Base-by-base conservation (phyloP, 2,113 vertebrate species). In the Petrocephalus zakoni region DNA sequence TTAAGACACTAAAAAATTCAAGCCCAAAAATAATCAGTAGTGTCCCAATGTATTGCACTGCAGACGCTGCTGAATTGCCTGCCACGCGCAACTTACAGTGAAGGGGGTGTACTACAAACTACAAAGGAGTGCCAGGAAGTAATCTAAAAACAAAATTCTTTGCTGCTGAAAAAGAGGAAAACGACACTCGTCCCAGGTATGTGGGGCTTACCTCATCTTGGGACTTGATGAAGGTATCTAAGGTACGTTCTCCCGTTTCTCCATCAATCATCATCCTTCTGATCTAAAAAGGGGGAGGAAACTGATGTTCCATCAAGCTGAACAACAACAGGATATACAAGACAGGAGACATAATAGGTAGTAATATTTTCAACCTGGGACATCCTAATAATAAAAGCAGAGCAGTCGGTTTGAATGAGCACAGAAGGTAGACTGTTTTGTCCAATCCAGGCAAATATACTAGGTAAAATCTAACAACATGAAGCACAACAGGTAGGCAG, bases 211-310 rank as follows among this genome's bases (percentile, higher is more conserved):
- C 98, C 97, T 99, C 98, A 95, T 99, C 98, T 89, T 98, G 97
- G 92, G 97, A 98, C 94, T 99, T 99, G 90, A 99, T 97, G 88
- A 99, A 93, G 0, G 98, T 99, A 91, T 97, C 91, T 92, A 99
- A 98, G n/a, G 96, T 97, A 88, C 92, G 96, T 91, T 98, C 96
- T n/a, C 98, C 98, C 56, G 95, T 97, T 92, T 97, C 96, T 51
- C 97, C 97, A 89, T 99, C 97, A 84, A 99, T 99, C 98, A 99
- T 99, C 94, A 96, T 96, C 93, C 92, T 98, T 91, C 98, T 96
- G 94, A 99, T 99, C 98, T 99, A 89, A 52, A 56, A 37, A 85
- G 21, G 42, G 42, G 90, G 2, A 90, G 10, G 88, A 37, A 64
- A 2, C 90, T 64, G 42, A 91, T 58, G 89, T 8, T 87, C 7